Percentiles rank a stretch among this genome's conserved stretches.
Conservation (phyloP, 1,140 invertebrate genomes). For the Lucilia cuprina region DNA sequence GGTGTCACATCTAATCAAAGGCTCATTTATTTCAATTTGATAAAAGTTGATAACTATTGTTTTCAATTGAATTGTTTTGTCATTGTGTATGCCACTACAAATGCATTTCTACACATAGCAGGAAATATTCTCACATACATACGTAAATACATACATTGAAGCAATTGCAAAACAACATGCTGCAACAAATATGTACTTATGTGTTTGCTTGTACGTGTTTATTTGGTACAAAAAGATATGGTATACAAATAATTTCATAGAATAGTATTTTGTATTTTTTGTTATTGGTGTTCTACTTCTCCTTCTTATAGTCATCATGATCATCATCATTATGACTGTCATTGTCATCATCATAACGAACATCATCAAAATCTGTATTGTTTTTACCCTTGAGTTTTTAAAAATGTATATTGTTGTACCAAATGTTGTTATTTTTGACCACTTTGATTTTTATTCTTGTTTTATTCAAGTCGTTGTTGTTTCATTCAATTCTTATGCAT, state of each 20-base stretch:
- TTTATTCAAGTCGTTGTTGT: neutral
- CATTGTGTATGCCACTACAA: neutral
- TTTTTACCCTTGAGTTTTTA: constrained; percentile 21
- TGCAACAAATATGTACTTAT: neutral
- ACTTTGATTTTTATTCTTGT: constrained; percentile 10
- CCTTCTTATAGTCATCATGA: neutral
- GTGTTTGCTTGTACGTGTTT: neutral
- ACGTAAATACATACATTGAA: neutral
- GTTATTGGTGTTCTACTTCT: neutral
- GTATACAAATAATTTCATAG: neutral
- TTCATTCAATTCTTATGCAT: neutral
- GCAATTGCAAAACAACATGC: neutral
- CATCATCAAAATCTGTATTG: constrained; percentile 11
- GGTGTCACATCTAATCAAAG: constrained; percentile 28
- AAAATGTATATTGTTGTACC: constrained; percentile 21
- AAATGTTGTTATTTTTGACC: constrained; percentile 25
- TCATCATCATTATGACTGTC: neutral
- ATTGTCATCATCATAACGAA: neutral
- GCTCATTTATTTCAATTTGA: constrained; percentile 34
- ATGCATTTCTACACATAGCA: neutral
- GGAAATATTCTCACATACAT: neutral
- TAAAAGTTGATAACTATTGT: constrained; percentile 24
- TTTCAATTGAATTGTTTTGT: constrained; percentile 19
- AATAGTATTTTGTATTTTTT: neutral
- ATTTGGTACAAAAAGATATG: neutral